phyloP scores from a whole-genome alignment of 2,888 invertebrate genomes.

The Eubasilissa splendida region DNA sequence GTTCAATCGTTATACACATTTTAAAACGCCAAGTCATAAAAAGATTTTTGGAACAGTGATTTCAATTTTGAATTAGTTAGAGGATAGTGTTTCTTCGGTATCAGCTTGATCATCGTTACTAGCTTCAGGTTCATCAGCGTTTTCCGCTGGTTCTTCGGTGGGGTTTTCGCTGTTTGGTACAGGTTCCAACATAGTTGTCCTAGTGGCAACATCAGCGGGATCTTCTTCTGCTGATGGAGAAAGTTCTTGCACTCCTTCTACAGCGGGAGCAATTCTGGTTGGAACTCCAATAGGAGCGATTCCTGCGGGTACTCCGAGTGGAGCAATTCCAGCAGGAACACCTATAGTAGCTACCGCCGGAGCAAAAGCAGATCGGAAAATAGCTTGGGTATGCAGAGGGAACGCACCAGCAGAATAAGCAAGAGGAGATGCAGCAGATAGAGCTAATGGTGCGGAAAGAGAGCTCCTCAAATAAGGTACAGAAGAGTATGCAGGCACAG shows the following conservation, averaged over 20 bases:
- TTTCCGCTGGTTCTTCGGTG: background rate
- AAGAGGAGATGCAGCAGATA: slow-evolving; percentile 59
- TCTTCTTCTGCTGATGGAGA: slow-evolving; percentile 39
- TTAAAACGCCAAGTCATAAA: no score
- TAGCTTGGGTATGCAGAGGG: slow-evolving; percentile 42
- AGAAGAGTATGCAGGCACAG: slow-evolving; percentile 59
- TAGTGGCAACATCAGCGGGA: slow-evolving; percentile 11
- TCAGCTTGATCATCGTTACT: slow-evolving; percentile 14
- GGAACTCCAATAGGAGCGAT: slow-evolving; percentile 1
- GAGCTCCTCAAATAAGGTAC: slow-evolving; percentile 51
- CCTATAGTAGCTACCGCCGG: slow-evolving; percentile 30
- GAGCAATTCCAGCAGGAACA: slow-evolving; percentile 20
- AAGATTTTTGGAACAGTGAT: no score
- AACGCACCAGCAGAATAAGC: slow-evolving; percentile 31
- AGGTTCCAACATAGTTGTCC: slow-evolving; percentile 13
- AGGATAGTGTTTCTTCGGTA: slow-evolving; percentile 29
- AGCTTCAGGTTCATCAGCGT: slow-evolving; percentile 22
- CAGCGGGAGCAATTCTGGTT: background rate
- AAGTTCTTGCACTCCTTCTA: slow-evolving; percentile 24
- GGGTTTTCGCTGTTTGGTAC: slow-evolving; percentile 27
- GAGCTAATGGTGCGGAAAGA: slow-evolving; percentile 59
- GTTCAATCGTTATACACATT: background rate
- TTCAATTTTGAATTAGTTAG: slow-evolving; percentile 7
- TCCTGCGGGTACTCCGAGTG: slow-evolving; percentile 16
- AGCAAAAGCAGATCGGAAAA: slow-evolving; percentile 30